Conservation (phyloP, 2,797 vertebrate species). For the Lemur catta region DNA sequence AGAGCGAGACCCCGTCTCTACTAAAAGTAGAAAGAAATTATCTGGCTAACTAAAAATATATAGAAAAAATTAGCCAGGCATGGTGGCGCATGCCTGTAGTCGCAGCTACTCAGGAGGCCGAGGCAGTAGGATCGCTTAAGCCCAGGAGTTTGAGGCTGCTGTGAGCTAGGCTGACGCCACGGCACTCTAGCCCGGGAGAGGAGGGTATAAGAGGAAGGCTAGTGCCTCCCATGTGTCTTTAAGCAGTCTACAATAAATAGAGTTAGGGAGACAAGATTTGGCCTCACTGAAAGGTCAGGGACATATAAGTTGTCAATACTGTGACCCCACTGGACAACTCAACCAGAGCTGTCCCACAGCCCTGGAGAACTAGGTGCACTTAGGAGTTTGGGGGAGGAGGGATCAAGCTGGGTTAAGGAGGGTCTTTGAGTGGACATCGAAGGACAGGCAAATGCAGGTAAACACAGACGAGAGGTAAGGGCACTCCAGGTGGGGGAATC, state of each 20-base stretch:
- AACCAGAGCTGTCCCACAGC: not conserved
- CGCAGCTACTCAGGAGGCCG: no score
- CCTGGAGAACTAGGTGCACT: not conserved
- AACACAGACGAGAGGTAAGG: not conserved
- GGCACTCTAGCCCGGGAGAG: no score
- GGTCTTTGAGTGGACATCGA: not conserved
- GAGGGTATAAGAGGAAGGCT: not conserved
- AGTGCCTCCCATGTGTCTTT: not conserved
- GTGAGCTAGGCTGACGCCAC: no score
- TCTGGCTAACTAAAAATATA: no score
- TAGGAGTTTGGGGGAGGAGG: not conserved
- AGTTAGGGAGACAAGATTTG: not conserved
- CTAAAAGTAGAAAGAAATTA: no score
- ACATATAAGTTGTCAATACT: not conserved
- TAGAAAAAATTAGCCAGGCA: no score
- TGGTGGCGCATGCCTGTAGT: no score
- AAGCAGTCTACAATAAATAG: not conserved
- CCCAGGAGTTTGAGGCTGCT: no score
- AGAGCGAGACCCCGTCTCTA: no score
- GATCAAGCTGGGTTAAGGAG: not conserved
- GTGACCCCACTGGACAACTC: not conserved
- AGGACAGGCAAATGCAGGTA: not conserved
- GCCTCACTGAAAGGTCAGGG: constrained; percentile 16
- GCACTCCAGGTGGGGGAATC: not conserved
- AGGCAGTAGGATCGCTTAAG: no score